phyloP scores from a whole-genome alignment of 2,797 vertebrate genomes.

The Erethizon dorsatum region DNA sequence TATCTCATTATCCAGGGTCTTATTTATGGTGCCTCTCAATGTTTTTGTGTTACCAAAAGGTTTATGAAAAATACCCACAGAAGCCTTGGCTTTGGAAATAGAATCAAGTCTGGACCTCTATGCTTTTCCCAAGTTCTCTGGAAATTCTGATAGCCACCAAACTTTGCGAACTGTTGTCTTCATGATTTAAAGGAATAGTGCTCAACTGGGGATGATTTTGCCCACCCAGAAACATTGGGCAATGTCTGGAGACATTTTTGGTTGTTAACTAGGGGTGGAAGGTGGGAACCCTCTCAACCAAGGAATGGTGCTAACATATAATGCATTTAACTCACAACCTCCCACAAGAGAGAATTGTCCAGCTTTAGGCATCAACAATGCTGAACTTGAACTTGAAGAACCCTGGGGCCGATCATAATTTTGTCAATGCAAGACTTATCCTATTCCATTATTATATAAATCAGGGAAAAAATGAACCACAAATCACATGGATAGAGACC shows the following conservation, averaged over 20 bases:
- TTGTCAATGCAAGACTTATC: background rate
- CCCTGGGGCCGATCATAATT: background rate
- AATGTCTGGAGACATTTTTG: background rate
- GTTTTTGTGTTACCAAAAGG: background rate
- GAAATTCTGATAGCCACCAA: background rate
- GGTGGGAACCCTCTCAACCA: accelerated
- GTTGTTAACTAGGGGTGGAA: background rate
- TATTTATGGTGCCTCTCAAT: background rate
- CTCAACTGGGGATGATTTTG: background rate
- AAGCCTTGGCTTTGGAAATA: background rate
- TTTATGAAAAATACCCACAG: background rate
- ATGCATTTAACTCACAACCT: background rate
- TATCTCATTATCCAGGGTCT: background rate
- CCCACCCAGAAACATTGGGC: background rate
- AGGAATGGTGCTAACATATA: background rate
- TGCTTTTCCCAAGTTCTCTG: background rate
- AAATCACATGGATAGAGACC: background rate
- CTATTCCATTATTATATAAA: background rate
- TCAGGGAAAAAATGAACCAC: background rate
- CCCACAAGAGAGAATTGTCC: background rate
- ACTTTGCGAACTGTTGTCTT: background rate
- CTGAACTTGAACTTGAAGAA: background rate
- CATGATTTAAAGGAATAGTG: background rate
- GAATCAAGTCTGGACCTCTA: background rate
- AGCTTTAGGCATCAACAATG: background rate